These are phyloP conservation scores for Formica aserva DNA, from an alignment of 2,888 invertebrate species.

Conservation along the genomic window DNA sequence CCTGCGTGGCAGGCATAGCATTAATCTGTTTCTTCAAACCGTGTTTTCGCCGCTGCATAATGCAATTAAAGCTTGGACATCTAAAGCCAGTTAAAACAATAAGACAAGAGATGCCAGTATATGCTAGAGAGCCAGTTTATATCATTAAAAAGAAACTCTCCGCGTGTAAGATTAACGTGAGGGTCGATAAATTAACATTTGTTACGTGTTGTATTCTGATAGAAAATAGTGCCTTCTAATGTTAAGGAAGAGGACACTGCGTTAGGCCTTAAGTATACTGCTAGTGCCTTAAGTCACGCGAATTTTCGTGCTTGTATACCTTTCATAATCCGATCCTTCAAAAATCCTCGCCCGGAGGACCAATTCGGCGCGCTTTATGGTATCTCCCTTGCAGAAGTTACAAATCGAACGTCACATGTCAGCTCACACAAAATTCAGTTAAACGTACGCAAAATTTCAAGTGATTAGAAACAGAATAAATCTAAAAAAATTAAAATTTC, in stretches of 20 bases:
- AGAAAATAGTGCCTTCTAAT: conserved; percentile 84
- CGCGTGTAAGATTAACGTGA: conserved; percentile 71
- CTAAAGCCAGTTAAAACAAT: conserved; percentile 71
- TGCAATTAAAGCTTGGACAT: conserved; percentile 59
- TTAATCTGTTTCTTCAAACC: conserved; percentile 60
- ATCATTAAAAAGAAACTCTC: conserved; percentile 75
- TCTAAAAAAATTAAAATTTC: conserved; percentile 14
- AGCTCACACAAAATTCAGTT: conserved; percentile 16
- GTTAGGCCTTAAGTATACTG: conserved; percentile 80
- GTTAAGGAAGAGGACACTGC: conserved; percentile 76
- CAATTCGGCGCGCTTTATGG: conserved; percentile 50
- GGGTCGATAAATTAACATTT: conserved; percentile 73
- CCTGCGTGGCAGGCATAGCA: conserved; percentile 34
- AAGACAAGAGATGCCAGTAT: conserved; percentile 83
- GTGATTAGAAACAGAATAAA: conserved; percentile 1
- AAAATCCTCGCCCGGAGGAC: conserved; percentile 68
- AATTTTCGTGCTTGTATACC: conserved; percentile 75
- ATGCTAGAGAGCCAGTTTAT: conserved; percentile 83
- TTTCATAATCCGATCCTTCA: conserved; percentile 71
- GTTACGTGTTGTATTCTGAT: conserved; percentile 78
- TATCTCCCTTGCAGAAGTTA: conserved; percentile 36
- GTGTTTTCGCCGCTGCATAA: conserved; percentile 54
- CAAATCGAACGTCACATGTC: conserved; percentile 34
- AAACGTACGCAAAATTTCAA: conserved; percentile 33
- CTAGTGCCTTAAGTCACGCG: conserved; percentile 83